Evolutionary conservation across 2,797 vertebrate species (phyloP).

Genomic region (Psittacula echo): DNA sequence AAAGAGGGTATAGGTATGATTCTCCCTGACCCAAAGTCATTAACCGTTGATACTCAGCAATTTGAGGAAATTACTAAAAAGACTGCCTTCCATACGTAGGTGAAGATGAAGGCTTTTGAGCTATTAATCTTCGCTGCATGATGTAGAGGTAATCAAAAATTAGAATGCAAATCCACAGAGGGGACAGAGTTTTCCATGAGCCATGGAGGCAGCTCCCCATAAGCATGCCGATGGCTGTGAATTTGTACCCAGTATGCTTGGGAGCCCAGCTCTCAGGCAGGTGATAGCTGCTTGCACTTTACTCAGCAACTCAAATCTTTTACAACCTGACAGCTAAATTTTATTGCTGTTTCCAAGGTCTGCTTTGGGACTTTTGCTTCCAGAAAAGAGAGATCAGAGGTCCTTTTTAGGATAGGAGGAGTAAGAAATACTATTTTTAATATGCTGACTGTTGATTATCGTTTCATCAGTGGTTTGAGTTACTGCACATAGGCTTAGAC

Average conservation of each 20-base stretch:
- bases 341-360: background rate
- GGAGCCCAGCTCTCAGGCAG: background rate
- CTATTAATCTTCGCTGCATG: slow-evolving; percentile 3
- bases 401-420: background rate
- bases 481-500: background rate
- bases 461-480: slow-evolving; percentile 11
- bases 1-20: background rate
- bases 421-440: slow-evolving; percentile 29
- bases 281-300: background rate
- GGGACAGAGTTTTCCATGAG: background rate
- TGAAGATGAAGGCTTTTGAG: slow-evolving; percentile 19
- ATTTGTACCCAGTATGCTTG: rapidly evolving
- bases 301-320: background rate
- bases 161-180: background rate
- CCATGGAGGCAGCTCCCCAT: background rate
- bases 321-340: background rate
- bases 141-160: background rate
- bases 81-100: background rate
- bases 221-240: rapidly evolving
- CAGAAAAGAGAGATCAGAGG: background rate
- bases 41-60: background rate
- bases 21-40: background rate
- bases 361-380: background rate
- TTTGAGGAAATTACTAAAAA: slow-evolving; percentile 10
- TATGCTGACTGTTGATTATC: background rate